Base-by-base conservation (phyloP, 2,113 vertebrate species). In the Theropithecus gelada region DNA sequence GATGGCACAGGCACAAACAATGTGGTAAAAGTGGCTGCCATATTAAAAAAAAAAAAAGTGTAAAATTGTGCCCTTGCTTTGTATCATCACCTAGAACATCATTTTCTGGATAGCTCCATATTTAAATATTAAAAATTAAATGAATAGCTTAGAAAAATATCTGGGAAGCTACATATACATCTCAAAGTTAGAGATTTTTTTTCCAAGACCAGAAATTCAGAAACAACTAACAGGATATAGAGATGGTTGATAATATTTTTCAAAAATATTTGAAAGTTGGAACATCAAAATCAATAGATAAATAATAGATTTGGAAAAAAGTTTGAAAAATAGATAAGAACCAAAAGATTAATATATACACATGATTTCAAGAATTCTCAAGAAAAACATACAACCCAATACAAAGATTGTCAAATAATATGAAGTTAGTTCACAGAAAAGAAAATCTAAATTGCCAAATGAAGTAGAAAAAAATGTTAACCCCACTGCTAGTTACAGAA, bases 281-380 rank as follows among this genome's bases (percentile, higher is more conserved):
- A 96, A 61, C 35, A 13, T 75, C 17, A 82, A 94, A 93, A 50
- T 86, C 35, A 52, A 76, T 9, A 68, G 27, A 32, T 27, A 73
- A 88, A 55, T 10, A 1, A 61, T 27, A 66, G 3, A 48, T 64
- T 35, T 27, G 3, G 59, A 17, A 4, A 7, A 48, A 79, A 88
- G 5, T 68, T 73, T 79, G 6, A 55, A 91, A 93, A 96, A 68
- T 32, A 57, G 8, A 27, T 64, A 40, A 76, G 1, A 38, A 22
- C 40, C 6, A 88, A 88, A 84, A 8, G 14, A 76, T 90, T 80
- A 16, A 79, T 88, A 80, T 59, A 40, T 68, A 61, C 84, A 8
- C 23, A 78, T 82, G 14, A 85, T 75, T 88, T 88, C 68, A 93
- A 70, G 48, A 81, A 80, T 94, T 96, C 50, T 75, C 13, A 93